Base-by-base conservation (phyloP, 2,113 vertebrate genomes). In the Sardina pilchardus region DNA sequence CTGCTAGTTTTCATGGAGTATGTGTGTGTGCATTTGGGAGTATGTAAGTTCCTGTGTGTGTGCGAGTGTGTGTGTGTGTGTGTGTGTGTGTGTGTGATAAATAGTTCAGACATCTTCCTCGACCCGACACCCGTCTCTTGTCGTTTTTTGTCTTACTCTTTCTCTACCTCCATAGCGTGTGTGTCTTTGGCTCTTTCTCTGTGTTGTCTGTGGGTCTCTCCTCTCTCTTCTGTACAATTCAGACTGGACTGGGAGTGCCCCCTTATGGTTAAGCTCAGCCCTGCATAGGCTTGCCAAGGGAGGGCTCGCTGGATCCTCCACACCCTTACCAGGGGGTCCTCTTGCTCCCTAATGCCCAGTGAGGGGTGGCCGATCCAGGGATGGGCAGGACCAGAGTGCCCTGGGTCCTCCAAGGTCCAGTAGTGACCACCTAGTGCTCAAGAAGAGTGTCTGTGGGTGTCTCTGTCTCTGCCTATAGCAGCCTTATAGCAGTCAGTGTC, bases 181-280 rank as follows among this genome's bases (percentile, higher is more conserved):
- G 63, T 71, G 0, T 71, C 6, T 71, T 36, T 90, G 90, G 87
- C 86, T 92, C 86, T 44, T 39, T n/a, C 24, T 59, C 39, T 82
- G 75, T 30, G 43, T 63, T 83, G 34, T 83, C 50, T 59, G 30
- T 24, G 30, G 14, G 63, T 34, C 9, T 71, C 30, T 75, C 5
- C 6, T 30, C 12, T 75, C 26, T 59, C 30, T 88, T 91, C 89
- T 91, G 92, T 82, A 88, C 91, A 17, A 34, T 34, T 78, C 30
- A 78, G 26, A 78, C 34, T 95, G 92, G 94, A 89, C 90, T 93
- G 93, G 92, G 90, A 93, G 93, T 94, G 93, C 94, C 94, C 94
- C 93, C 95, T 95, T 88, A 94, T 95, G 95, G 94, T 92, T 90
- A 90, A 92, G 91, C 89, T 89, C 86, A 93, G 91, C 89, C 90